Evolutionary conservation across 2,113 vertebrate species (phyloP), one percentile per base, ranked within the genome.

Genomic region (Prietella phreatophila): DNA sequence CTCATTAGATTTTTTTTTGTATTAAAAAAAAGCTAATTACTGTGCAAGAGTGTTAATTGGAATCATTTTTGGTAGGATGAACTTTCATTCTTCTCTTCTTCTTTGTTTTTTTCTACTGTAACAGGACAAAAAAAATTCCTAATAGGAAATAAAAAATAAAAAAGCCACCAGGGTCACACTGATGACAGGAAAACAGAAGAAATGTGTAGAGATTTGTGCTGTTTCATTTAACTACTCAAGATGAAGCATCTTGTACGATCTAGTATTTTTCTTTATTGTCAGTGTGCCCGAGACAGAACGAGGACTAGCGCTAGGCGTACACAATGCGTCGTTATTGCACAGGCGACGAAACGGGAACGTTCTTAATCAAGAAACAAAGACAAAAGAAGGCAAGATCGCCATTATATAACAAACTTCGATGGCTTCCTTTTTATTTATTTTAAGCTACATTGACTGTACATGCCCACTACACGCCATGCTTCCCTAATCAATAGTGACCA

Each of bases 11-110:
- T 93, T 96, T 93, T 97, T 96, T 83, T 47, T 47, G 5, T 47
- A 47, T 47, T 47, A 50, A 50, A 50, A 50, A 56, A 96, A 97
- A 96, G 94, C 96, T 97, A 97, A 97, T 97, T 97, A 97, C 95
- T 95, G 95, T 95, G 96, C 92, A 93, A 96, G 96, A 96, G 96
- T 96, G 96, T 97, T 97, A 97, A 98, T 97, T 97, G 96, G 96
- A 95, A 97, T 95, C 92, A 88, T 93, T 93, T 93, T 92, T 92
- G 94, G 17, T 92, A 93, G 92, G 91, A 86, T 93, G 92, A 95
- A 94, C 92, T 94, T 91, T 92, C 91, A 89, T 92, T 94, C 88
- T 85, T 89, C 92, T 88, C 92, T 92, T 86, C 92, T 92, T 85
- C n/a, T n/a, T n/a, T n/a, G n/a, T n/a, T 91, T 87, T 75, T 15